Conservation (phyloP, 2,888 invertebrate species). For the Xiphydria camelus region DNA sequence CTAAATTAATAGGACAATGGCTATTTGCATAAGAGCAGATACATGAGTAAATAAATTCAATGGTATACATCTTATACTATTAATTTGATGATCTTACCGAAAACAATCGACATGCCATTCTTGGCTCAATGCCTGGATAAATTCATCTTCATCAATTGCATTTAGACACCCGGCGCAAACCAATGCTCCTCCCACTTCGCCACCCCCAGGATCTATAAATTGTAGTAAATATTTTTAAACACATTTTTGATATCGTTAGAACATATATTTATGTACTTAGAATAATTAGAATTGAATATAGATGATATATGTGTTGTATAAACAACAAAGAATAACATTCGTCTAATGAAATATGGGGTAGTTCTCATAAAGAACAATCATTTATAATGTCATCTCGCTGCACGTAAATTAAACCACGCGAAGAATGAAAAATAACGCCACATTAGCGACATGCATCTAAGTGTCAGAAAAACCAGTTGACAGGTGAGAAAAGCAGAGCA, state of each 20-base stretch:
- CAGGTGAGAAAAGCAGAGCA: too few species aligned
- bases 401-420: neutral
- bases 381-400: neutral
- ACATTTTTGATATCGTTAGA: too few species aligned
- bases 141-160: slow-evolving; percentile 74
- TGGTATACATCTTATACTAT: too few species aligned
- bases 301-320: neutral
- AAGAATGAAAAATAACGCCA: neutral
- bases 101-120: slow-evolving; percentile 92
- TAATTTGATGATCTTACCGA: too few species aligned
- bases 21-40: too few species aligned
- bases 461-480: too few species aligned
- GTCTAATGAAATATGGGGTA: neutral
- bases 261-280: neutral
- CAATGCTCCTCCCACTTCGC: slow-evolving; percentile 40
- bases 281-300: neutral
- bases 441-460: neutral
- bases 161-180: slow-evolving; percentile 77
- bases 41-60: too few species aligned
- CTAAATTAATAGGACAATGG: too few species aligned
- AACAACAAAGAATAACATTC: neutral
- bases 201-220: slow-evolving; percentile 44
- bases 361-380: too few species aligned
- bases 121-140: slow-evolving; percentile 78
- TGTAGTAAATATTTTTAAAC: too few species aligned